Evolutionary conservation across 2,113 vertebrate species (phyloP).

Genomic region (Garra rufa): DNA sequence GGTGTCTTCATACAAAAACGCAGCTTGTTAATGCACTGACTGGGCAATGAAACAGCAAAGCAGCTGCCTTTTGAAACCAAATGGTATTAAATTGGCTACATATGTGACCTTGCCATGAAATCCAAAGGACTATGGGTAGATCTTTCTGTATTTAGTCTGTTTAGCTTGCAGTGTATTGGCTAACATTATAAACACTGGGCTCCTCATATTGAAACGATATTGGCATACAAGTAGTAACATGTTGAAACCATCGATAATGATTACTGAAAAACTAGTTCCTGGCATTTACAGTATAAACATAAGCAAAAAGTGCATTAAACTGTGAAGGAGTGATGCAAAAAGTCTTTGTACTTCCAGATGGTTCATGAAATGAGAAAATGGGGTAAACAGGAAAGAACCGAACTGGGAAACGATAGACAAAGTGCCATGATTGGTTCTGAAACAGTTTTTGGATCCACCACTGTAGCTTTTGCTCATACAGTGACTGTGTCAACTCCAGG

Average conservation of each 20-base stretch:
- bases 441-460: not conserved
- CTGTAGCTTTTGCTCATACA: not conserved
- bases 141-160: not conserved
- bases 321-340: not conserved
- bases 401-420: not conserved
- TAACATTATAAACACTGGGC: not conserved
- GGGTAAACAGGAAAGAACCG: not conserved
- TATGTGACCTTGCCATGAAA: not conserved
- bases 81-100: not conserved
- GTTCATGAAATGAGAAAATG: not conserved
- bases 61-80: conserved; percentile 21
- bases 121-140: not conserved
- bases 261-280: not conserved
- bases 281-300: not conserved
- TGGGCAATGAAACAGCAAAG: not conserved
- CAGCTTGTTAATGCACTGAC: conserved; percentile 1
- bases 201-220: not conserved
- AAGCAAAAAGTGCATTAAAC: not conserved
- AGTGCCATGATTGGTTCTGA: not conserved
- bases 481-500: not conserved
- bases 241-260: not conserved
- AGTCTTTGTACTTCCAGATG: not conserved
- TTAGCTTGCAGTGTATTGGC: not conserved
- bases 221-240: not conserved
- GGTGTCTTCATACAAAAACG: not conserved